These are phyloP conservation scores for Catonia carolina DNA, from an alignment of 2,888 invertebrate genomes.

Conservation along the genomic window DNA sequence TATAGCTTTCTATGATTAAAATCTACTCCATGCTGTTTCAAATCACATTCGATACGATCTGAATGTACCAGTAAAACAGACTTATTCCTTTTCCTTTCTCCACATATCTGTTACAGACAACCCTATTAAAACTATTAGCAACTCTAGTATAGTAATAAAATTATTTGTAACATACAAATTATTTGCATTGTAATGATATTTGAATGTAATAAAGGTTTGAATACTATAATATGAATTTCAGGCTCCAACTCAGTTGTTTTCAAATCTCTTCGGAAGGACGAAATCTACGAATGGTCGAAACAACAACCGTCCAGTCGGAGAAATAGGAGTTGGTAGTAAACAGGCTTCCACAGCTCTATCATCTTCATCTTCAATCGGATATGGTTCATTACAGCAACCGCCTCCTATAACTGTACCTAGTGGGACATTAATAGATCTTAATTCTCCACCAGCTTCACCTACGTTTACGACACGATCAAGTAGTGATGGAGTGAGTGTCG, in stretches of 20 bases:
- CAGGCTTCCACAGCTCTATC: not conserved
- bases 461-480: constrained; percentile 67
- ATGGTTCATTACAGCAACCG: constrained; percentile 9
- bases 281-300: not conserved
- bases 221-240: no score
- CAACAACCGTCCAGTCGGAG: not conserved
- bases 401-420: constrained; percentile 42
- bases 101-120: no score
- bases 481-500: constrained; percentile 66
- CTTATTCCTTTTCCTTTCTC: no score
- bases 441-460: constrained; percentile 67
- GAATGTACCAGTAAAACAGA: no score
- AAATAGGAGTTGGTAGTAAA: not conserved
- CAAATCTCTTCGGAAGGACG: constrained; percentile 38
- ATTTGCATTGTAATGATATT: no score
- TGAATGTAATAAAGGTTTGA: no score
- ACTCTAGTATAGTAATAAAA: no score
- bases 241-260: constrained; percentile 41
- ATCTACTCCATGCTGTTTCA: no score
- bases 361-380: not conserved
- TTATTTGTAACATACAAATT: no score
- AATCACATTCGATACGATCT: no score
- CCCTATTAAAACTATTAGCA: no score
- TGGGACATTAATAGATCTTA: constrained; percentile 60
- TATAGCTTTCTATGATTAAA: no score